A percentile compares a stretch with the other conserved stretches of the same genome.
Evolutionary conservation across 2,797 vertebrate genomes (phyloP).

Genomic region (Ctenosaura bakeri): DNA sequence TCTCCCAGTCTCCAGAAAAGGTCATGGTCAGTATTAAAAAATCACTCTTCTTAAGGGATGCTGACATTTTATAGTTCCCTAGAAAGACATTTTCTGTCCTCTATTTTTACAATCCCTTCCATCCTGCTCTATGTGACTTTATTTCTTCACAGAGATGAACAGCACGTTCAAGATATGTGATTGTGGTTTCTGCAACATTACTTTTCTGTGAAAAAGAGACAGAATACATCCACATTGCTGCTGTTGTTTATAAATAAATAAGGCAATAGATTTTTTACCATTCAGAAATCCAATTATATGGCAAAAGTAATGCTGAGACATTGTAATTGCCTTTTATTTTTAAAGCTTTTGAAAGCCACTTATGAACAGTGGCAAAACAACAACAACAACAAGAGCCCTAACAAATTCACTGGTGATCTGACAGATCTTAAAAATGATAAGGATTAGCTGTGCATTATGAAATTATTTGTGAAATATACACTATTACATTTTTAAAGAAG

Average conservation of each 20-base stretch:
- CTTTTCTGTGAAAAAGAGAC: neutral
- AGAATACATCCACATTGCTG: neutral
- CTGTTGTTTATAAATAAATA: neutral
- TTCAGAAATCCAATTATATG: slow-evolving; percentile 52
- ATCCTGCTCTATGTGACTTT: neutral
- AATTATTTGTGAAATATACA: too few relatives aligned
- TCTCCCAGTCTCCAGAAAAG: neutral
- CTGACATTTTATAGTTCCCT: slow-evolving; percentile 10
- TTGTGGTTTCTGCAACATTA: neutral
- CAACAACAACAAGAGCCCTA: slow-evolving; percentile 35
- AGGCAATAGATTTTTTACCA: neutral
- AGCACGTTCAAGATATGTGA: neutral
- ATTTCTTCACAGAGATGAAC: neutral
- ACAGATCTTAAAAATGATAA: slow-evolving; percentile 1
- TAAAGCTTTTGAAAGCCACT: slow-evolving; percentile 66
- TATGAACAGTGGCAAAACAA: slow-evolving; percentile 45
- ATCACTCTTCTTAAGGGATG: neutral
- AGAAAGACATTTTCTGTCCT: slow-evolving; percentile 33
- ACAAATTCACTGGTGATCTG: slow-evolving; percentile 58
- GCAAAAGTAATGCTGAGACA: neutral
- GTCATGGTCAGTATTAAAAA: neutral
- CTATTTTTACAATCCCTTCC: neutral
- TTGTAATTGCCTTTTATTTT: slow-evolving; percentile 21
- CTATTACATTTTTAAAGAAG: too few relatives aligned
- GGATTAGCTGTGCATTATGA: neutral